A percentile compares a stretch with the other conserved stretches of the same genome.
These are phyloP conservation scores for Aricia artaxerxes DNA, from an alignment of 2,888 invertebrate species.

Conservation along the genomic window DNA sequence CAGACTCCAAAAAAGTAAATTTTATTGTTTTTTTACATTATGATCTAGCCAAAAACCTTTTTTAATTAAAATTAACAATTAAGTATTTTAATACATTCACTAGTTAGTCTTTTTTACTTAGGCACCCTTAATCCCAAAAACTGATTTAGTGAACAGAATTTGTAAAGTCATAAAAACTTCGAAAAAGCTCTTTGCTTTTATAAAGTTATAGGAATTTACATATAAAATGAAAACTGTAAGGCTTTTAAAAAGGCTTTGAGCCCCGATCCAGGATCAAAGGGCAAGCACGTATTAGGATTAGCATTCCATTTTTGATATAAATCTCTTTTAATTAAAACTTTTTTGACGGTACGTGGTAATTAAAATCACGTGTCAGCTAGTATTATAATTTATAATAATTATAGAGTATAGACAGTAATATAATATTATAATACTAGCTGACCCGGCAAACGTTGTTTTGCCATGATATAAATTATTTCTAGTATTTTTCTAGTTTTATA, in stretches of 20 bases:
- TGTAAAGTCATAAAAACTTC: conserved; percentile 7
- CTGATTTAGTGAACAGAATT: conserved; percentile 7
- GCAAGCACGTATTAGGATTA: conserved; percentile 19
- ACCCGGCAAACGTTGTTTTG: too few relatives aligned
- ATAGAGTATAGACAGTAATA: too few relatives aligned
- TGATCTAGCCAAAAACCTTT: too few relatives aligned
- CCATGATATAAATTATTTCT: too few relatives aligned
- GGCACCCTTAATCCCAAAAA: not conserved
- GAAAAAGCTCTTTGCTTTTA: conserved; percentile 7
- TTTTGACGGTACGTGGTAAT: not conserved
- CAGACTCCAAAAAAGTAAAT: too few relatives aligned
- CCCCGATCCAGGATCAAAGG: conserved; percentile 25
- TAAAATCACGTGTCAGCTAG: not conserved
- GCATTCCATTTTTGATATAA: conserved; percentile 16
- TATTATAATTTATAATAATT: too few relatives aligned
- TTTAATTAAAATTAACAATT: not conserved
- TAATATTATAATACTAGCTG: too few relatives aligned
- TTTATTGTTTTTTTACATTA: too few relatives aligned
- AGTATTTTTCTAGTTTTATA: too few relatives aligned
- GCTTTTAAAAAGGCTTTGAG: conserved; percentile 23
- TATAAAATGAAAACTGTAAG: conserved; percentile 24
- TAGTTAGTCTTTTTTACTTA: not conserved
- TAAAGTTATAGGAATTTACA: conserved; percentile 23
- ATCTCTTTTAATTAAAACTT: conserved; percentile 11
- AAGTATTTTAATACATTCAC: not conserved